A percentile compares a stretch with the other conserved stretches of the same genome.
These are phyloP conservation scores for Melanotus villosus DNA, from an alignment of 2,888 invertebrate genomes.

Conservation along the genomic window DNA sequence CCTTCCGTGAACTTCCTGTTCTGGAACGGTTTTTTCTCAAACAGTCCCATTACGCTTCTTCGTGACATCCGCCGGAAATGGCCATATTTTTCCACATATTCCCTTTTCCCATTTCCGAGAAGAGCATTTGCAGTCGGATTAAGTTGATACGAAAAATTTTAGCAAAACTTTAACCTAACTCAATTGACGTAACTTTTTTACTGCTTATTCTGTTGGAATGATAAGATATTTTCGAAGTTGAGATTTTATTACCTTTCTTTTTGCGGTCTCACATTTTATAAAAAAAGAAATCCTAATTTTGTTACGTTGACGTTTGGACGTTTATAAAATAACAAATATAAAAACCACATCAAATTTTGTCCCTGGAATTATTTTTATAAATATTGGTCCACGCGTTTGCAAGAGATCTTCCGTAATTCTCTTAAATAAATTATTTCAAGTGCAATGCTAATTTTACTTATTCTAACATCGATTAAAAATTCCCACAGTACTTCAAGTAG, in stretches of 20 bases:
- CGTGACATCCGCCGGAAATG: constrained; percentile 57
- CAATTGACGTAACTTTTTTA: constrained; percentile 27
- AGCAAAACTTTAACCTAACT: constrained; percentile 22
- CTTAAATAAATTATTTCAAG: too few relatives aligned
- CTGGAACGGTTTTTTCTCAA: constrained; percentile 48
- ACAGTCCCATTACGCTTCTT: constrained; percentile 53
- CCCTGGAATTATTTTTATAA: too few relatives aligned
- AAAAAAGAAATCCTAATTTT: background rate
- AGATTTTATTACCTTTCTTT: constrained; percentile 14
- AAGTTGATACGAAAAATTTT: constrained; percentile 52
- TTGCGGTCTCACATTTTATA: background rate
- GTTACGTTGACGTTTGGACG: background rate
- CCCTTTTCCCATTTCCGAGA: constrained; percentile 51
- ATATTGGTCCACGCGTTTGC: too few relatives aligned
- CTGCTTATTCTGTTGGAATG: constrained; percentile 18
- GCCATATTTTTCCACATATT: constrained; percentile 56
- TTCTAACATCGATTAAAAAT: too few relatives aligned
- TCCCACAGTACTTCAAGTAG: too few relatives aligned
- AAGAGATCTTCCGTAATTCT: too few relatives aligned
- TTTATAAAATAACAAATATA: background rate
- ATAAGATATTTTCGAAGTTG: constrained; percentile 6
- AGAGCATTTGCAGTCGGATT: constrained; percentile 51
- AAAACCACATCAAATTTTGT: too few relatives aligned
- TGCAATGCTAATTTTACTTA: too few relatives aligned
- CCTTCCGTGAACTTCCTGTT: constrained; percentile 46